Evolutionary conservation across 2,888 invertebrate genomes (phyloP), one percentile per base, ranked within the genome.

Genomic region (Chymomyza amoena): DNA sequence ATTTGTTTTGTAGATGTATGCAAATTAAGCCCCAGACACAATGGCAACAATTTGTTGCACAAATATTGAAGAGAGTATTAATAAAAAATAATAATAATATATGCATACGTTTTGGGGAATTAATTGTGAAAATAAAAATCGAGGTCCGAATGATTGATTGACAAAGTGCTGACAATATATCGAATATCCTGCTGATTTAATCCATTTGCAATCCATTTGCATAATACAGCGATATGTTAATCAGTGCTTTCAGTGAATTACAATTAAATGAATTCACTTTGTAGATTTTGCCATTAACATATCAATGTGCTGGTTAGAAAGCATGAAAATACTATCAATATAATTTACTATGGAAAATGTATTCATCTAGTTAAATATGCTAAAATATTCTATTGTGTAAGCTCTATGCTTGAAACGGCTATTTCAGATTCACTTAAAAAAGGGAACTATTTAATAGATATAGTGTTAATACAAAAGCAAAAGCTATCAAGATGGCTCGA

Each of bases 21-120:
- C 20, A 16, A 61, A 39, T 16, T 7, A 39, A 61, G 18, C 16
- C 10, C 4, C 39, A 13, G 18, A 45, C 15, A 50, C 61, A 28
- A 61, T 32, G 13, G 25, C 18, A 56, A 56, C 25, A n/a, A 56
- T 56, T 56, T 56, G 13, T 45, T 45, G 39, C 39, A 16, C 18
- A 20, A 56, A 25, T 56, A 56, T 57, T 25, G 57, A 25, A 57
- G 18, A 57, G 18, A 57, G 20, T 28, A 57, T 20, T 25, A 20
- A 32, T 32, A 57, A 57, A 25, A 57, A 25, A 57, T 25, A 54
- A 56, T 18, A 56, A 56, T 56, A 56, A 56, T 56, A 56, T 56
- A 20, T 56, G 25, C 56, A 56, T 56, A 56, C 25, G 56, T 20
- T 25, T 25, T 18, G 16, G 13, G 6, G 25, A 20, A 57, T 57